Percentiles rank a stretch among this genome's conserved stretches.
Conservation (phyloP, 2,797 vertebrate genomes). For the Rhinoraja longicauda region DNA sequence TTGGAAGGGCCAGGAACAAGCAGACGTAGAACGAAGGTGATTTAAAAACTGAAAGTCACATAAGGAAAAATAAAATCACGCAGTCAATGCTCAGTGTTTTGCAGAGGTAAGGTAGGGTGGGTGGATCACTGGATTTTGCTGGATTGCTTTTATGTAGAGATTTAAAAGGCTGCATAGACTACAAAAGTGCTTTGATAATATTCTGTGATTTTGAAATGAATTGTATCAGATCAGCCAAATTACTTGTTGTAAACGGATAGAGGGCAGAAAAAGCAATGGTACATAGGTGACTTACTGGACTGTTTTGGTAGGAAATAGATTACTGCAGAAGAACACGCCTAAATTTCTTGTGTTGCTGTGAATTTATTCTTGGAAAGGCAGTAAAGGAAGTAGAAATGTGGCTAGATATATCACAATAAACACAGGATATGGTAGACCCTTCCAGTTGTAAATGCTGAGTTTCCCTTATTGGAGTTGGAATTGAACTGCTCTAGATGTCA, state of each 20-base stretch:
- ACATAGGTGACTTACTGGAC: not conserved
- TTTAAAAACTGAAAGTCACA: too few species aligned
- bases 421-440: not conserved
- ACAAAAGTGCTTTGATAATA: too few species aligned
- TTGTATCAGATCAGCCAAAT: not conserved
- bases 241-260: not conserved
- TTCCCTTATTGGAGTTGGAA: slow-evolving; percentile 6
- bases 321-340: not conserved
- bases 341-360: not conserved
- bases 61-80: too few species aligned
- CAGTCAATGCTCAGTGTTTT: too few species aligned
- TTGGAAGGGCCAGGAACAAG: too few species aligned
- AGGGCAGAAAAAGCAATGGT: not conserved
- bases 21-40: too few species aligned
- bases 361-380: not conserved
- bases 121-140: too few species aligned
- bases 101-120: too few species aligned
- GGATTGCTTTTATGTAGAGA: too few species aligned
- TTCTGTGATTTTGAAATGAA: not conserved
- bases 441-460: not conserved
- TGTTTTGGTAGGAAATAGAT: not conserved
- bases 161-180: too few species aligned
- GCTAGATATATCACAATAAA: not conserved
- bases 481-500: not conserved
- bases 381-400: not conserved